phyloP scores from a whole-genome alignment of 2,113 vertebrate genomes.

The Clarias macrocephalus region DNA sequence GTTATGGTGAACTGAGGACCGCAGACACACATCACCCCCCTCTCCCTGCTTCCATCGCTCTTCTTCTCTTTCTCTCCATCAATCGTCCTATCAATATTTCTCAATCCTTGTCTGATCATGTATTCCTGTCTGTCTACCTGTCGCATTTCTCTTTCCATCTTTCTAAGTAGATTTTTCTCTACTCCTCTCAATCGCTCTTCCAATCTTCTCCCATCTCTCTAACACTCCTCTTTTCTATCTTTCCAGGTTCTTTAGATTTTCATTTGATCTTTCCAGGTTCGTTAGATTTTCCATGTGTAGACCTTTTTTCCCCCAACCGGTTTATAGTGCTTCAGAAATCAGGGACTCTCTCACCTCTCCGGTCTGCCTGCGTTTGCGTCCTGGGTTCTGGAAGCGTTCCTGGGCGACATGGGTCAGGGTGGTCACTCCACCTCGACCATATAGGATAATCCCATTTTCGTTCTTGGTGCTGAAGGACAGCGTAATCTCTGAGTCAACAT shows the following conservation, averaged over 20 bases:
- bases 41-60: background rate
- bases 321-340: background rate
- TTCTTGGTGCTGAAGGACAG: slow-evolving; percentile 93
- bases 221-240: background rate
- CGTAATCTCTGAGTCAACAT: slow-evolving; percentile 86
- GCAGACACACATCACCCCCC: background rate
- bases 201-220: background rate
- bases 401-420: slow-evolving; percentile 43
- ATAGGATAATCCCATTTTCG: slow-evolving; percentile 87
- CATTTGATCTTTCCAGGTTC: background rate
- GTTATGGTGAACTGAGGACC: slow-evolving; percentile 35
- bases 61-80: background rate
- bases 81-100: background rate
- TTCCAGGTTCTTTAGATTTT: background rate
- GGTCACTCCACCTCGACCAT: slow-evolving; percentile 76
- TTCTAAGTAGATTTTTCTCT: background rate
- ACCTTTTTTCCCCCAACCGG: background rate
- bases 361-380: slow-evolving; percentile 85
- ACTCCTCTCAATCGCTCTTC: background rate
- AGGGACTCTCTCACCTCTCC: slow-evolving; percentile 72
- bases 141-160: background rate
- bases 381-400: slow-evolving; percentile 57
- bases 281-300: background rate
- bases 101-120: background rate
- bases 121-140: background rate